A percentile compares a stretch with the other conserved stretches of the same genome.
phyloP scores from a whole-genome alignment of 2,113 vertebrate genomes.

The Lasiurus borealis region DNA sequence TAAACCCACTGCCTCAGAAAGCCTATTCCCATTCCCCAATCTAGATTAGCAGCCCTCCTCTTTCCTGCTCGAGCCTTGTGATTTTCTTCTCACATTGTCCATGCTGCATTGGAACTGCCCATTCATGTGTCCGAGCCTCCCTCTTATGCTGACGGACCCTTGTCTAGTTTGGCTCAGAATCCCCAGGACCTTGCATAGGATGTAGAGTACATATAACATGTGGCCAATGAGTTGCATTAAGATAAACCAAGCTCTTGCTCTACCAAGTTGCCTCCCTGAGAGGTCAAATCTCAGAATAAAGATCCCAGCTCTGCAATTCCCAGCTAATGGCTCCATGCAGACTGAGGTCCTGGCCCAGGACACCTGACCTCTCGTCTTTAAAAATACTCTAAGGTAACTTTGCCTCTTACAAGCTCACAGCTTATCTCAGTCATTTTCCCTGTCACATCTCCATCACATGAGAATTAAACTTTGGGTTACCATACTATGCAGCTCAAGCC shows the following conservation, averaged over 20 bases:
- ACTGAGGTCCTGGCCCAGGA: not conserved
- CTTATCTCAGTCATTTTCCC: not conserved
- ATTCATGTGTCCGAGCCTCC: not conserved
- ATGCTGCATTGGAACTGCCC: not conserved
- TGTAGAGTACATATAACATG: not conserved
- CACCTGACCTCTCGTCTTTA: slow-evolving; percentile 38
- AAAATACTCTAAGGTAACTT: not conserved
- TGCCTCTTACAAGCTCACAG: not conserved
- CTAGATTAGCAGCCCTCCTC: not conserved
- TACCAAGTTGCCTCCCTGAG: not conserved
- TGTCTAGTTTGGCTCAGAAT: slow-evolving; percentile 19
- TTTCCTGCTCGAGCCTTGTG: not conserved
- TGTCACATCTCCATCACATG: not conserved
- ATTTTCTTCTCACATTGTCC: not conserved
- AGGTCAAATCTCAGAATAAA: slow-evolving; percentile 2
- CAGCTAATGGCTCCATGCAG: not conserved
- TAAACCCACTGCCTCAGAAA: not conserved
- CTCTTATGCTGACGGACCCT: not conserved
- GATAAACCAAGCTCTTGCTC: not conserved
- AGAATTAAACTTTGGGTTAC: not conserved
- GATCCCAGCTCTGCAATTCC: not conserved
- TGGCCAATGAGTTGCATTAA: not conserved
- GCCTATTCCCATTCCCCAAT: not conserved
- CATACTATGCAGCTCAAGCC: not conserved
- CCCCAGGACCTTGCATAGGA: not conserved